phyloP scores from a whole-genome alignment of 2,797 vertebrate species.

The Sardinella longiceps region DNA sequence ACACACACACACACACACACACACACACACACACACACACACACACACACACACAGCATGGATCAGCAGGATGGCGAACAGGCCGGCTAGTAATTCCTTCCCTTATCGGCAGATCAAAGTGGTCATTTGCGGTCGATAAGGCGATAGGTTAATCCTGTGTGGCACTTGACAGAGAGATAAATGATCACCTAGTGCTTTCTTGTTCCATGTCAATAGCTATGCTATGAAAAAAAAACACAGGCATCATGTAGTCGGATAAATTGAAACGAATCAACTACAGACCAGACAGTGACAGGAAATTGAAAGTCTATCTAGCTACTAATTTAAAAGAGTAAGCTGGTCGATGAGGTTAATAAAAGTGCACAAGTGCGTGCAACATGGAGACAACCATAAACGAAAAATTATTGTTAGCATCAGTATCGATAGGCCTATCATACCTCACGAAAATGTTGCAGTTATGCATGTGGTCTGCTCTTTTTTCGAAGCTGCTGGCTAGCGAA shows the following conservation, averaged over 20 bases:
- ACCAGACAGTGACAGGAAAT: too few species aligned
- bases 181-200: not conserved
- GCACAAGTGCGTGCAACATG: too few species aligned
- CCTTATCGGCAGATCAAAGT: not conserved
- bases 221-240: not conserved
- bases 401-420: too few species aligned
- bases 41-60: not conserved
- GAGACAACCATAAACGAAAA: not conserved
- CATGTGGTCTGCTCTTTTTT: not conserved
- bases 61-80: too few species aligned
- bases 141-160: not conserved
- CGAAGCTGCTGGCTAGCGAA: not conserved
- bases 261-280: not conserved
- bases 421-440: too few species aligned
- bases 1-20: not conserved
- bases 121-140: not conserved
- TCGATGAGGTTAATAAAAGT: not conserved
- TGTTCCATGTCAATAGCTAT: not conserved
- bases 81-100: too few species aligned
- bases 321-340: not conserved
- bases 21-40: not conserved
- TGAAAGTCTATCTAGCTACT: too few species aligned
- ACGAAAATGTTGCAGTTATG: not conserved
- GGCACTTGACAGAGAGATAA: not conserved
- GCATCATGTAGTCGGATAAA: not conserved